phyloP scores from a whole-genome alignment of 1,140 invertebrate species.

The Sycophaga agraensis region DNA sequence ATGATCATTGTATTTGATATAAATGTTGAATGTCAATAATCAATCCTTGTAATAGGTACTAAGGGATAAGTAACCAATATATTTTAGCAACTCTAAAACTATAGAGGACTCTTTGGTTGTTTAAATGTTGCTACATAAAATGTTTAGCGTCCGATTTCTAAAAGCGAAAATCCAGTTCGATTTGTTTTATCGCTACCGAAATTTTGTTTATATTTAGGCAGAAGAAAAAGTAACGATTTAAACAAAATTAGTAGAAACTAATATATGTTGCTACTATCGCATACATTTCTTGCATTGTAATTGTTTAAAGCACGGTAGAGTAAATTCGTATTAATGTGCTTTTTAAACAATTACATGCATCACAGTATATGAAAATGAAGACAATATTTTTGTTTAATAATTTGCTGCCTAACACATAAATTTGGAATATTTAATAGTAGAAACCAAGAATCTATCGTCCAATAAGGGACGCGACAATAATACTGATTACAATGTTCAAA shows the following conservation, averaged over 20 bases:
- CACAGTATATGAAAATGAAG: conserved; percentile 20
- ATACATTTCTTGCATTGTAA: neutral
- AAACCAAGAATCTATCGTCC: conserved; percentile 28
- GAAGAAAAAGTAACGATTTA: conserved; percentile 12
- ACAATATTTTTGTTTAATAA: conserved; percentile 23
- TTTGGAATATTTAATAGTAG: conserved; percentile 23
- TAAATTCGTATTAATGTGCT: neutral
- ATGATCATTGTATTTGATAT: neutral
- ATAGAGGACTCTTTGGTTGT: conserved; percentile 34
- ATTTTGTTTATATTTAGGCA: neutral
- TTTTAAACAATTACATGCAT: conserved; percentile 16
- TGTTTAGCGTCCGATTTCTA: conserved; percentile 29
- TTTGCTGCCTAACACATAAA: conserved; percentile 26
- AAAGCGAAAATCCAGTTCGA: conserved; percentile 24
- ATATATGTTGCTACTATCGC: neutral
- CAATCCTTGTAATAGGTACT: neutral
- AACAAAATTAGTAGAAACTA: conserved; percentile 11
- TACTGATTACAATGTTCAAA: conserved; percentile 34
- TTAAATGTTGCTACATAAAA: conserved; percentile 37
- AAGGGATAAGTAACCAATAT: conserved; percentile 2
- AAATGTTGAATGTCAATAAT: neutral
- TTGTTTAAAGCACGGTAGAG: neutral
- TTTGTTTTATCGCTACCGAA: conserved; percentile 17
- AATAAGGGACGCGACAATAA: conserved; percentile 33
- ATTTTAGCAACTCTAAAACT: neutral